Conservation (phyloP, 2,113 vertebrate genomes). For the Zosterops borbonicus region DNA sequence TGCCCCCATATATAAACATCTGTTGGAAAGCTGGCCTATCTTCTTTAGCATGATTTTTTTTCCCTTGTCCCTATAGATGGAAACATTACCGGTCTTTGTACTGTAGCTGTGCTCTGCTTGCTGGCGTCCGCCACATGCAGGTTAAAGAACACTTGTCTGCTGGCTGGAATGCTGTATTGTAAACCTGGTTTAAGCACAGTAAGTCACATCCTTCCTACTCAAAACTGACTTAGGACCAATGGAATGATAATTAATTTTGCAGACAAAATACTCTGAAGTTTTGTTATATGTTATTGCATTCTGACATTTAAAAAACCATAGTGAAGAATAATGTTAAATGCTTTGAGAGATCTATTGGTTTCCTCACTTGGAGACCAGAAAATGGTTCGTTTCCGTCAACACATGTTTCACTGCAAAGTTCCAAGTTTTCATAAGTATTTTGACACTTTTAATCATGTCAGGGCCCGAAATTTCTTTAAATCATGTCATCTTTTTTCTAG, state of each 20-base stretch:
- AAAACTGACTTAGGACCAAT: constrained; percentile 48
- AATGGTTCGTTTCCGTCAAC: constrained; percentile 55
- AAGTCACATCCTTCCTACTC: constrained; percentile 62
- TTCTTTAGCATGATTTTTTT: constrained; percentile 68
- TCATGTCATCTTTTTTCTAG: not conserved
- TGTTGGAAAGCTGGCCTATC: constrained; percentile 64
- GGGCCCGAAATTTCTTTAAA: not conserved
- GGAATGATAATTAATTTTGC: constrained; percentile 71
- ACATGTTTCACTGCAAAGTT: constrained; percentile 43
- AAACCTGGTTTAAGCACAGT: constrained; percentile 52
- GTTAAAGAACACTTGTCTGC: constrained; percentile 79
- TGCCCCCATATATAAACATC: constrained; percentile 8
- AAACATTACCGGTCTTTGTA: constrained; percentile 74
- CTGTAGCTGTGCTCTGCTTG: constrained; percentile 70
- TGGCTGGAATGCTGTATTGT: constrained; percentile 57
- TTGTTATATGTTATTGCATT: constrained; percentile 51
- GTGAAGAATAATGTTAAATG: constrained; percentile 56
- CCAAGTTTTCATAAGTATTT: not conserved
- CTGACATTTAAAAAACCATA: constrained; percentile 51
- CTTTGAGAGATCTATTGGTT: constrained; percentile 46
- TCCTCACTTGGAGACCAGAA: constrained; percentile 44
- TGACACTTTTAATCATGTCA: not conserved
- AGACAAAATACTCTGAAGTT: constrained; percentile 69
- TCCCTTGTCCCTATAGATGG: constrained; percentile 69
- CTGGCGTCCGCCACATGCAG: constrained; percentile 65